Evolutionary conservation across 37 sponge, comb jelly and placozoan species (phyloP).

Genomic region (Eunapius fragilis): DNA sequence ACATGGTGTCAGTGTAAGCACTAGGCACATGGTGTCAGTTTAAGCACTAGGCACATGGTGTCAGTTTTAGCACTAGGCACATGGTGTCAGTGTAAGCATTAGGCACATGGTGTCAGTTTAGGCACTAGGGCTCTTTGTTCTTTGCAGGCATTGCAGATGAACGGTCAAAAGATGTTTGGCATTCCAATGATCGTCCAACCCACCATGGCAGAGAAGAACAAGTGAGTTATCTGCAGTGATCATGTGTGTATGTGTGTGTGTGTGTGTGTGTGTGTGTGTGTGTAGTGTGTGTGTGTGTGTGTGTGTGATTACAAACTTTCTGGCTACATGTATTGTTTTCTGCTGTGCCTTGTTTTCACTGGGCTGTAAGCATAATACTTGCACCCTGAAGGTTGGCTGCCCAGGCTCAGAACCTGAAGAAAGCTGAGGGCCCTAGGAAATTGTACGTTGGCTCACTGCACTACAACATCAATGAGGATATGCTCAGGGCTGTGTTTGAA

Average conservation of each 20-base stretch:
- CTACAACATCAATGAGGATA: slow-evolving; percentile 90
- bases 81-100: too few relatives aligned
- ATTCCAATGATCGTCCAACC: slow-evolving; percentile 95
- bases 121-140: too few relatives aligned
- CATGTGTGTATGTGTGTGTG: not conserved
- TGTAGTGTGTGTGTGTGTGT: not conserved
- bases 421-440: slow-evolving; percentile 85
- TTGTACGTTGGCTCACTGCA: slow-evolving; percentile 91
- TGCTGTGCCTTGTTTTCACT: too few relatives aligned
- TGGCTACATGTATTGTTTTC: too few relatives aligned
- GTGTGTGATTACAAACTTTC: too few relatives aligned
- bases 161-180: slow-evolving; percentile 86
- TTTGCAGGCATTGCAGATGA: slow-evolving; percentile 70
- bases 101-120: too few relatives aligned
- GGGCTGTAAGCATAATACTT: too few relatives aligned
- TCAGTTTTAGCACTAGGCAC: too few relatives aligned
- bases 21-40: too few relatives aligned
- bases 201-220: slow-evolving; percentile 96
- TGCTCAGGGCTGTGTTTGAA: slow-evolving; percentile 94
- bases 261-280: not conserved
- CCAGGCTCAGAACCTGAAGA: slow-evolving; percentile 81
- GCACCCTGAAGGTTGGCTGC: slow-evolving; percentile 67
- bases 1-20: too few relatives aligned
- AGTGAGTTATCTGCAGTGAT: slow-evolving; percentile 33
- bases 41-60: too few relatives aligned